Evolutionary conservation across 2,113 vertebrate genomes (phyloP).

Genomic region (Pseudopodoces humilis): DNA sequence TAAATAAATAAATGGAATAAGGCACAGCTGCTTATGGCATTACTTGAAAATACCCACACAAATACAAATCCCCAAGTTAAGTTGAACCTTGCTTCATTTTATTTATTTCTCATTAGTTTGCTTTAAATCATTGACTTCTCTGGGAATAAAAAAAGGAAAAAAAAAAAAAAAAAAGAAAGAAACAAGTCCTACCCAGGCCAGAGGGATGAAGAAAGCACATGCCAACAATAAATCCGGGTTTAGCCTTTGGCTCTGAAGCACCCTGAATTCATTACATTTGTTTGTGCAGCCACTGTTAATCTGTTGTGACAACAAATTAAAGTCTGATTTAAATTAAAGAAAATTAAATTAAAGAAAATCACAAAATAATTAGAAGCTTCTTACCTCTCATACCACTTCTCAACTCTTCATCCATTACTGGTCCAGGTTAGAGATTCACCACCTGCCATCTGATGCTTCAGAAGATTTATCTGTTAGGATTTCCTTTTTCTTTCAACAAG

Average conservation of each 20-base stretch:
- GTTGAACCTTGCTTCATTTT: conserved; percentile 30
- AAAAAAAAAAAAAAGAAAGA: neutral
- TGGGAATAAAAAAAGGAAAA: neutral
- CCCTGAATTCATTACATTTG: conserved; percentile 65
- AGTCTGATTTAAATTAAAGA: conserved; percentile 70
- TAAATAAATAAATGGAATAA: conserved; percentile 23
- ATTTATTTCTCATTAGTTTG: conserved; percentile 41
- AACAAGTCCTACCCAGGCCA: neutral
- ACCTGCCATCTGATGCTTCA: neutral
- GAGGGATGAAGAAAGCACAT: conserved; percentile 13
- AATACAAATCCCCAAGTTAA: conserved; percentile 20
- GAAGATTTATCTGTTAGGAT: neutral
- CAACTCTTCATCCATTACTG: neutral
- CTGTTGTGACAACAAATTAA: conserved; percentile 74
- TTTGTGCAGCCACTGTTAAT: conserved; percentile 61
- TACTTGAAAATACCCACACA: conserved; percentile 27
- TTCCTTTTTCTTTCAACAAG: neutral
- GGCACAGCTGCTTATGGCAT: conserved; percentile 21
- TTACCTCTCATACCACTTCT: neutral
- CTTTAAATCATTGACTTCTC: conserved; percentile 37
- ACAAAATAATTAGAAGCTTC: conserved; percentile 58
- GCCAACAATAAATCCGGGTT: conserved; percentile 56
- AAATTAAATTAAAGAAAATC: neutral
- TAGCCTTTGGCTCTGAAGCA: conserved; percentile 64
- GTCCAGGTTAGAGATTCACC: neutral